Base-by-base conservation (phyloP, 1,140 invertebrate species). In the Drosophila insularis region DNA sequence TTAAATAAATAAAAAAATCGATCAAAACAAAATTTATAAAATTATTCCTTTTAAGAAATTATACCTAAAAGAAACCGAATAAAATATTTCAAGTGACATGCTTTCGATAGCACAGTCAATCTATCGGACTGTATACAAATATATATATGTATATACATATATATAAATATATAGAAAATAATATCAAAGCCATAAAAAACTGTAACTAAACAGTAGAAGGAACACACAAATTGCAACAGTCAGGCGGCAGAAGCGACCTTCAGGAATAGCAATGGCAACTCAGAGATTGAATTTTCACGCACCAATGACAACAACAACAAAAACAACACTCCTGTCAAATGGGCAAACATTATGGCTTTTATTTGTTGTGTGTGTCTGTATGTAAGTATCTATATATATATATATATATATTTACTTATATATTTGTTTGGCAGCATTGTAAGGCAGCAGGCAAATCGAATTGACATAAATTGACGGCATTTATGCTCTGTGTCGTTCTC, bases 221-320 rank as follows among this genome's bases (percentile, higher is more conserved):
- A 87, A 87, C 86, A 61, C 35, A 78, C 82, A 81, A 87, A 85
- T 86, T 85, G 78, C 81, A 78, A 69, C 67, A 53, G 27, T 65
- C 72, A 64, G 53, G 55, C 43, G 32, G 14, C 75, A 63, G 37
- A 14, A 50, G 32, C 46, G 39, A 53, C 46, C 31, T 37, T 58
- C 50, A 58, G 27, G 17, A 71, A 65, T 55, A 63, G 68, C 70
- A 74, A 46, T 56, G 63, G 68, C 74, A 66, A 46, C 62, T 63
- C 64, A 74, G 72, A 72, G 81, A 87, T 87, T 89, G 84, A 87
- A 87, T 87, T 87, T 87, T 76, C 73, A 89, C 80, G 77, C 84
- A 84, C 77, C 84, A 74, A 61, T 74, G 55, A 55, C 37, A 55
- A 71, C 66, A 63, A 46, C 32, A 72, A 19, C 5, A 46, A 63